Base-by-base conservation (phyloP, 2,797 vertebrate species). In the Sebastes taczanowskii region DNA sequence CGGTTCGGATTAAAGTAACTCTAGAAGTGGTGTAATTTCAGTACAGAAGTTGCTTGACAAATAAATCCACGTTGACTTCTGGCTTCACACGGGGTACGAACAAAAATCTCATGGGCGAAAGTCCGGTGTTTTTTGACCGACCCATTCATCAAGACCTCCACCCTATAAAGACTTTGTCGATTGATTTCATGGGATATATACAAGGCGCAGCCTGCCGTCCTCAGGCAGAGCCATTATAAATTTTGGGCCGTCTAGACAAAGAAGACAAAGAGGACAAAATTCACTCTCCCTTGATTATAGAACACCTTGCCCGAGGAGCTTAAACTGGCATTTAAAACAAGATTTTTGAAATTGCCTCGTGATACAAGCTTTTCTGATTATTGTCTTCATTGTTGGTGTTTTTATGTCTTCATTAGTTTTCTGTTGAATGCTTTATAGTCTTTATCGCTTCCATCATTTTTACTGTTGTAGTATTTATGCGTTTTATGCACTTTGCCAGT, bases 351-450 rank as follows among this genome's bases (percentile, higher is more conserved):
- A 68, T 34, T 16, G 61, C 25, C 29, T 84, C 13, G 2, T 56
- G 67, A 71, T 34, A 35, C 60, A 35, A 16, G 10, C 34, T 6
- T 62, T 62, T 62, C 27, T 63, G 56, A 55, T 64, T n/a, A 29
- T 38, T 49, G 23, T 70, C 60, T 59, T 63, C 46, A 75, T 42
- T 30, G 62, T 30, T 53, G 11, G 8, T 29, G 27, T 53, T 73
- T 78, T 71, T 65, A 61, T 77, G 16, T 64, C 8, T 16, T 68
- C 4, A n/a, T 69, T 59, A 23, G 4, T 42, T 68, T 80, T 59
- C 63, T 30, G n/a, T 66, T 75, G 11, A 72, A 72, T 20, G 27
- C 52, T 29, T 74, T 55, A 18, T 20, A 4, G 11, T 71, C 71
- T 80, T 74, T n/a, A 77, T 84, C 2, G 0, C 66, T 34, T 55